Evolutionary conservation across 2,113 vertebrate genomes (phyloP), one percentile per base, ranked within the genome.

Genomic region (Silurus glanis): DNA sequence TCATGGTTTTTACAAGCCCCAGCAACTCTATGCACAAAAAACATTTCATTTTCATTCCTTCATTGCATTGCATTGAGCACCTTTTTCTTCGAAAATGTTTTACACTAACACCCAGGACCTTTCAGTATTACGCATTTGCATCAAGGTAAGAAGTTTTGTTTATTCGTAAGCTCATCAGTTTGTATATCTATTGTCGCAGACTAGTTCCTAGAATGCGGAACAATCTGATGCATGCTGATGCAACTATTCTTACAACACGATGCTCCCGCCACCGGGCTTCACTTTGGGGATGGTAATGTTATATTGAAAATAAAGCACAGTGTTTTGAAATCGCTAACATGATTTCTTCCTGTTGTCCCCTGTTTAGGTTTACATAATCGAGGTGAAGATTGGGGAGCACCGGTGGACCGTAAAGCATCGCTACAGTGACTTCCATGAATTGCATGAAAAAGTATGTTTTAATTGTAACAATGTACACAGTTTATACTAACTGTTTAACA

Each of bases 361-460:
- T 71, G 90, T 94, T 86, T 91, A 99, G 98, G 98, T 98, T 4
- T 99, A 99, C 87, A 93, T 99, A 91, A 99, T 99, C 82, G 96
- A 98, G 82, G 95, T 99, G 86, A 96, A 90, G 2, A 96, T 96
- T 84, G 96, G 97, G 66, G 95, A 85, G 67, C 97, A 99, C 90
- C 94, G 94, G 9, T 99, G 98, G 98, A 97, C 96, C 5, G 92
- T 98, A 83, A 99, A 98, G 92, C 98, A 99, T 90, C 97, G 98
- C 62, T 99, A 99, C 88, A 99, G 97, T 55, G 97, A 99, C 91
- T 99, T 99, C 90, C 94, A 99, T 28, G 98, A 99, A 62, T 93
- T 99, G 19, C 98, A 99, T 25, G 98, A 99, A 92, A 99, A 98
- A 95, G 98, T 99, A 90, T 93, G 86, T 72, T 2, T 23, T 0